phyloP scores from a whole-genome alignment of 2,888 invertebrate genomes.

The Embidobia sp. region DNA sequence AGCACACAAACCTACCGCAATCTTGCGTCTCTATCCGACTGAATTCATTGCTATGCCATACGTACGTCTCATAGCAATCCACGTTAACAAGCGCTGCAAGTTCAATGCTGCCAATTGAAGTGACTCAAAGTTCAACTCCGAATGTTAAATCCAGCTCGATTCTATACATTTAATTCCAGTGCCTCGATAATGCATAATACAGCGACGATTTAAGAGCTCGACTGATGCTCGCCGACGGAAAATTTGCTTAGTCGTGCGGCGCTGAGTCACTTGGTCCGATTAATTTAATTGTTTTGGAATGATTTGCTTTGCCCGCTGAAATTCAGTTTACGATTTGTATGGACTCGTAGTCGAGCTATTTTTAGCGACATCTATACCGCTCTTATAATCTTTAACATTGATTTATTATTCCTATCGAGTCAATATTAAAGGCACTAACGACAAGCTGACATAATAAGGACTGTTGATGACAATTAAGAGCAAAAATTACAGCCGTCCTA shows the following conservation, averaged over 20 bases:
- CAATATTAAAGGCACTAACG: conserved; percentile 25
- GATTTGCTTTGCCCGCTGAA: conserved; percentile 1
- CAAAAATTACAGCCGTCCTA: conserved; percentile 7
- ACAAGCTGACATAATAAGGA: conserved; percentile 8
- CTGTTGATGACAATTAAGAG: conserved; percentile 14
- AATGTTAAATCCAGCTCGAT: conserved; percentile 17
- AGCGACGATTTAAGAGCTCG: too few relatives aligned
- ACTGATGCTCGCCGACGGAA: neutral
- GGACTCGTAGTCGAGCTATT: too few relatives aligned
- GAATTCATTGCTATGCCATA: too few relatives aligned
- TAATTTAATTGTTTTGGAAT: conserved; percentile 19
- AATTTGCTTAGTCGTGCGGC: neutral
- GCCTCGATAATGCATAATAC: neutral
- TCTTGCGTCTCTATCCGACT: too few relatives aligned
- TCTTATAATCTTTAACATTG: conserved; percentile 24
- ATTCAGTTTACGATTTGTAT: too few relatives aligned
- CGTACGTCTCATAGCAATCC: too few relatives aligned
- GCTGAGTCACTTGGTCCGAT: neutral
- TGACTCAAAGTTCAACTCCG: conserved; percentile 31
- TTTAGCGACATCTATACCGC: conserved; percentile 10
- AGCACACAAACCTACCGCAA: too few relatives aligned
- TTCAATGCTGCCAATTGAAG: conserved; percentile 19
- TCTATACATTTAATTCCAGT: conserved; percentile 5
- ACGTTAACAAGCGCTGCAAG: conserved; percentile 18
- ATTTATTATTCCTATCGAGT: conserved; percentile 27